Conservation (phyloP, 64 coral and sea anemone genomes). For the Catalaphyllia jardinei region DNA sequence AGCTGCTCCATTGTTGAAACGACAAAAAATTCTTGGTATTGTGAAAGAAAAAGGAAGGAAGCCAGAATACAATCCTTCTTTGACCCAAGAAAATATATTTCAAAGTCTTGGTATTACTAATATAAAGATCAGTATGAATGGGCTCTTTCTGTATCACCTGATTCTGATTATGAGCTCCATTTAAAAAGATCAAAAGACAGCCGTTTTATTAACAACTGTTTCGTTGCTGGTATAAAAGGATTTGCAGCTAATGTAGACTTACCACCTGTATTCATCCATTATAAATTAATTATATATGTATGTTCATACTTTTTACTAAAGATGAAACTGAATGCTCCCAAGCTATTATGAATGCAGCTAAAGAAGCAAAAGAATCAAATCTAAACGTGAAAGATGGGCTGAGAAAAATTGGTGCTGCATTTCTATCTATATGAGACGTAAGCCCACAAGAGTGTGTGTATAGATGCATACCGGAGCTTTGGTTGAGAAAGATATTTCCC, state of each 20-base stretch:
- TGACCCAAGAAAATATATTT: too few species aligned
- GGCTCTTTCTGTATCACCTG: conserved; percentile 50
- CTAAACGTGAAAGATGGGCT: conserved; percentile 33
- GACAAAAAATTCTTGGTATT: too few species aligned
- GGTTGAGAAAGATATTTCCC: conserved; percentile 32
- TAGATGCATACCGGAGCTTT: conserved; percentile 32
- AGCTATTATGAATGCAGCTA: conserved; percentile 45
- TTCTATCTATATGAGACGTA: conserved; percentile 37
- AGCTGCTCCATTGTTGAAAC: too few species aligned
- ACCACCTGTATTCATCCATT: conserved; percentile 25
- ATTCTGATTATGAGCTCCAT: conserved; percentile 55
- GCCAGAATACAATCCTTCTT: too few species aligned
- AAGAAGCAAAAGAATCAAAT: conserved; percentile 21
- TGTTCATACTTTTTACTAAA: conserved; percentile 29
- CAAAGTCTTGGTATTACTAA: too few species aligned
- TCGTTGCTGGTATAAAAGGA: conserved; percentile 53
- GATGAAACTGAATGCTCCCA: conserved; percentile 37
- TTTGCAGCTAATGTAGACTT: conserved; percentile 14
- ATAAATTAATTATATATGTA: conserved; percentile 33
- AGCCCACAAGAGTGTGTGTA: conserved; percentile 30
- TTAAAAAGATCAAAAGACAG: conserved; percentile 56
- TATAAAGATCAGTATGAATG: conserved; percentile 30
- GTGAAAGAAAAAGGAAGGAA: too few species aligned
- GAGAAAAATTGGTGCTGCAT: conserved; percentile 39
- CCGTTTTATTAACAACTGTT: conserved; percentile 66